A percentile compares a stretch with the other conserved stretches of the same genome.
These are phyloP conservation scores for Drosophila prolongata DNA, from an alignment of 2,888 invertebrate genomes.

Conservation along the genomic window DNA sequence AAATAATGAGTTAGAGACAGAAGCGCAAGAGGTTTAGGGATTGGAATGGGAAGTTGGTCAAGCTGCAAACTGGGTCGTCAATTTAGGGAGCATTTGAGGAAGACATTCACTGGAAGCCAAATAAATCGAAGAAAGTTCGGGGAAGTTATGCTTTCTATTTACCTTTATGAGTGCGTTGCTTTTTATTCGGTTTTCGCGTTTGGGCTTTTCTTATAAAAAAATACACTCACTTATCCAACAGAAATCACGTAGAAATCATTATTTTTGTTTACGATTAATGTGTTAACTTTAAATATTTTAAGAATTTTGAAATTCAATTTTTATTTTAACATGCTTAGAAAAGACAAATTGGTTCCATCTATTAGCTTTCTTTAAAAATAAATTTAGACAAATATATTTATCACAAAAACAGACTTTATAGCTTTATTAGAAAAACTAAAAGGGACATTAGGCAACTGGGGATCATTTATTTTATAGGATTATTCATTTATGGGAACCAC, in stretches of 20 bases:
- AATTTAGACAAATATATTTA: no score
- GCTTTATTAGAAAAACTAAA: no score
- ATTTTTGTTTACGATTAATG: neutral
- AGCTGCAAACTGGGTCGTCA: conserved; percentile 7
- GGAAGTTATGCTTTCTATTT: neutral
- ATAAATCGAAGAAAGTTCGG: neutral
- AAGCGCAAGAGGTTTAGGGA: conserved; percentile 2
- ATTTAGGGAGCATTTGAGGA: neutral
- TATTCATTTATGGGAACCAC: conserved; percentile 14
- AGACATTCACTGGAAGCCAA: conserved; percentile 1
- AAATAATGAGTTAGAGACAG: conserved; percentile 29
- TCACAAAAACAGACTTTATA: no score
- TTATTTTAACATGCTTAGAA: no score
- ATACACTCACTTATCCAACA: neutral
- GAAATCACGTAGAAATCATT: neutral
- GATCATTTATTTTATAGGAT: conserved; percentile 27
- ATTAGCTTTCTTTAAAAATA: no score
- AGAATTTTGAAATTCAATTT: no score
- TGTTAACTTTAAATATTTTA: no score
- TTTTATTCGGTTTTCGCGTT: neutral
- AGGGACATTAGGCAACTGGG: neutral
- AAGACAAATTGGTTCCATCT: no score
- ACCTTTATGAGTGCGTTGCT: neutral
- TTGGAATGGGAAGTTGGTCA: conserved; percentile 16
- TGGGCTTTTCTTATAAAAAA: neutral